Base-by-base conservation (phyloP, 2,797 vertebrate genomes). In the Salarias fasciatus region DNA sequence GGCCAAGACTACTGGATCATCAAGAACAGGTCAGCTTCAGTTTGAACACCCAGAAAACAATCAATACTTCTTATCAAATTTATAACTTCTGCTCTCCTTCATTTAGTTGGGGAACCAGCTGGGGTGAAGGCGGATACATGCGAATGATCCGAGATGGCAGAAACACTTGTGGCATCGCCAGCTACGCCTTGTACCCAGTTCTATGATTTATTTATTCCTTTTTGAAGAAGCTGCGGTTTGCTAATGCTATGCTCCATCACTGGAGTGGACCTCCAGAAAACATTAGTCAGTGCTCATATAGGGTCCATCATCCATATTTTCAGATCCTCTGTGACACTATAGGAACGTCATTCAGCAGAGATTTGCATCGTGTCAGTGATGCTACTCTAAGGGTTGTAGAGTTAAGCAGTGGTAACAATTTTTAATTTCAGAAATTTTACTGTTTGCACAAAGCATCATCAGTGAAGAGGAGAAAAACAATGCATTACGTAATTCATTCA, bases 111-210 rank as follows among this genome's bases (percentile, higher is more conserved):
- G 93, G 93, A 8, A 63, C 82, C 52, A 75, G 87, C 33, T 94
- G 93, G 93, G 93, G 93, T 24, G 92, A 94, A 73, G 86, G 88
- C 0, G 93, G 93, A 58, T 94, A 77, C 74, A 93, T 94, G 91
- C 71, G 90, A 37, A 63, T 94, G 62, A n/a, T 84, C 55, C 80
- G 92, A 8, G 80, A 92, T 3, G 89, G 91, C 31, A 87, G 65
- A 18, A 94, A 94, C 56, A 47, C 79, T 8, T 94, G 93, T 24
- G 93, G 93, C 42, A 90, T 94, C 0, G 90, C 92, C 1, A 93
- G 91, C 72, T 93, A 93, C 1, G 91, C 93, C 10, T 63, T 94
- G 58, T 94, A 90, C 71, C 93, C 93, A 2, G 29, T 92, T 30
- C 41, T 94, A 30, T 94, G 74, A 93, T 40, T 47, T 14, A 42